Conservation (phyloP, 1,140 invertebrate species). For the Neodiprion lecontei region DNA sequence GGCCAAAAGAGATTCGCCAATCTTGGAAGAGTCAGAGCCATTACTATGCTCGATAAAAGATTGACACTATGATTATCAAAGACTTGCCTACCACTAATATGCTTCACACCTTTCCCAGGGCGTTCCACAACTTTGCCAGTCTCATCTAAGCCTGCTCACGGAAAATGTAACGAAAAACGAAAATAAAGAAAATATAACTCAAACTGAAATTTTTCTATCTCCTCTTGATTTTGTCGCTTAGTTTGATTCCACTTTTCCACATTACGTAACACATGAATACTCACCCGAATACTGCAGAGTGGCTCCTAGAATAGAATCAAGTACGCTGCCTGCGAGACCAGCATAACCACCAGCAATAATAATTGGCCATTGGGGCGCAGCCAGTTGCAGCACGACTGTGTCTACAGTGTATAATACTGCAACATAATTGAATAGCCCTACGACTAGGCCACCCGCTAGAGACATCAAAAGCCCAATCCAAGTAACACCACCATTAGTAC, state of each 20-base stretch:
- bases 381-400: constrained; percentile 62
- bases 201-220: not conserved
- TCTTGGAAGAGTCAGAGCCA: constrained; percentile 75
- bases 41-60: constrained; percentile 80
- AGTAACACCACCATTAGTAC: constrained; percentile 86
- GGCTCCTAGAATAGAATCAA: constrained; percentile 87
- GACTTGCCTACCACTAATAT: constrained; percentile 79
- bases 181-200: constrained; percentile 5
- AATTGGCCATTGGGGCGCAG: constrained; percentile 84
- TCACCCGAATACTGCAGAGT: constrained; percentile 86
- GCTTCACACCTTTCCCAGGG: constrained; percentile 73
- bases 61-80: constrained; percentile 94
- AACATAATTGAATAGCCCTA: constrained; percentile 80
- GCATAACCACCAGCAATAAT: constrained; percentile 73
- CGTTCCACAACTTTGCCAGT: constrained; percentile 77
- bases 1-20: constrained; percentile 75
- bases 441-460: constrained; percentile 73
- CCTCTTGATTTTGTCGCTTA: not conserved
- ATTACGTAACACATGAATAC: constrained; percentile 27
- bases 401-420: constrained; percentile 72
- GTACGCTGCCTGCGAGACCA: constrained; percentile 80
- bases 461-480: constrained; percentile 76
- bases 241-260: not conserved
- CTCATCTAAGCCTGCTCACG: constrained; percentile 70
- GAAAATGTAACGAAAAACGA: constrained; percentile 8